Conservation (phyloP, 2,113 vertebrate species). For the Orthochromis indermauri region DNA sequence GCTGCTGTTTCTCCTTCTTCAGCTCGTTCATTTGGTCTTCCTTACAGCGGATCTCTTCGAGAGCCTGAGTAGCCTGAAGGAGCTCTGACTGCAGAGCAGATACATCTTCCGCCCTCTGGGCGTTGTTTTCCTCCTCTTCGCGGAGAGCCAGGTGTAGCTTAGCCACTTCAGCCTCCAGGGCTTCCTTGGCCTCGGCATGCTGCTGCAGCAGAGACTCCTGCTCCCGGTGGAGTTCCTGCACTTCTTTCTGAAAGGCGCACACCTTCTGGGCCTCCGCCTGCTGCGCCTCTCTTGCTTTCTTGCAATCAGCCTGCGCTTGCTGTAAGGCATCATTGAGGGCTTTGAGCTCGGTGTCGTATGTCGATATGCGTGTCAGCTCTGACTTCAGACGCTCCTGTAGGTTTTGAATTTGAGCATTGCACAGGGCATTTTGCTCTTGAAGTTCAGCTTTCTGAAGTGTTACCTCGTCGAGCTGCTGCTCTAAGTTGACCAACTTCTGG, state of each 20-base stretch:
- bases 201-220: slow-evolving; percentile 63
- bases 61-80: slow-evolving; percentile 64
- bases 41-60: slow-evolving; percentile 68
- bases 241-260: slow-evolving; percentile 63
- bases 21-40: slow-evolving; percentile 73
- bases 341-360: slow-evolving; percentile 71
- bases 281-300: slow-evolving; percentile 45
- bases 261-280: slow-evolving; percentile 62
- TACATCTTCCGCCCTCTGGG: slow-evolving; percentile 64
- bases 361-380: slow-evolving; percentile 61
- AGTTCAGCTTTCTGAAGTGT: slow-evolving; percentile 57
- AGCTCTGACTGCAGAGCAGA: slow-evolving; percentile 75
- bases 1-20: slow-evolving; percentile 65
- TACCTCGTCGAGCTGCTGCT: slow-evolving; percentile 58
- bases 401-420: slow-evolving; percentile 58
- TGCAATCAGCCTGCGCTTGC: slow-evolving; percentile 70
- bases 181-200: slow-evolving; percentile 57
- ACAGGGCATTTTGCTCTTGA: slow-evolving; percentile 53
- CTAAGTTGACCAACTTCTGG: slow-evolving; percentile 63
- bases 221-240: slow-evolving; percentile 58
- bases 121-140: slow-evolving; percentile 76
- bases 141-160: slow-evolving; percentile 54
- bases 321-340: slow-evolving; percentile 64
- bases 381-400: slow-evolving; percentile 64
- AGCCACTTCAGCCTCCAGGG: slow-evolving; percentile 66